Evolutionary conservation across 2,888 invertebrate genomes (phyloP), one percentile per base, ranked within the genome.

Genomic region (Sericinus montela): DNA sequence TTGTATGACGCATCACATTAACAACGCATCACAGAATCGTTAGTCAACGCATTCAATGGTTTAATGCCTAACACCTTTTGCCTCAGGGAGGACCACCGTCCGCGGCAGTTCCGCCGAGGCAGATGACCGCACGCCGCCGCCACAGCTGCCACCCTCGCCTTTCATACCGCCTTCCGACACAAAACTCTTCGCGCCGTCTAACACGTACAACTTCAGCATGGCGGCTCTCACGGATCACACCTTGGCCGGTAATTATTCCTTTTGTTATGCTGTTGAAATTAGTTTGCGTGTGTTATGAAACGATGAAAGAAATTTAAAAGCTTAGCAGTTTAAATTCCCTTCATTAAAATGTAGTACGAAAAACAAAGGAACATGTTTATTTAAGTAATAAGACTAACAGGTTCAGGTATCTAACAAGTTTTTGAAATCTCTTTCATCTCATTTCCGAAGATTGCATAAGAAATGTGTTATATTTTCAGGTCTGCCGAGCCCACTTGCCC

Each of bases 191-290:
- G 90, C 92, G 50, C 92, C 94, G 58, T 91, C 92, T 50, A 93
- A 93, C 58, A 92, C 93, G 62, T 95, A 95, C 89, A 95, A 94
- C 88, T 96, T 95, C 81, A 94, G 93, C 77, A 94, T 95, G 93
- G 93, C 94, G 56, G 93, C 94, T 39, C 89, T 95, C 53, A 91
- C 93, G 52, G 95, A 95, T 76, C 93, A 93, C 69, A 90, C 93
- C 59, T 85, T 95, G 72, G 92, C 94, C 90, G 94, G 95, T 95
- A 78, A 80, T 66, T 70, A 65, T 28, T 7, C 4, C 8, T 16
- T 39, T 37, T 7, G 11, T 7, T 32, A 11, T 11, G 11, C 11
- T 32, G n/a, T 32, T 6, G 3, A 11, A 32, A 32, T 11, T 3
- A 11, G 11, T 19, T 9, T 37, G 25, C 25, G 10, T 23, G 15